Base-by-base conservation (phyloP, 1,140 invertebrate species). In the Hyles vespertilio region DNA sequence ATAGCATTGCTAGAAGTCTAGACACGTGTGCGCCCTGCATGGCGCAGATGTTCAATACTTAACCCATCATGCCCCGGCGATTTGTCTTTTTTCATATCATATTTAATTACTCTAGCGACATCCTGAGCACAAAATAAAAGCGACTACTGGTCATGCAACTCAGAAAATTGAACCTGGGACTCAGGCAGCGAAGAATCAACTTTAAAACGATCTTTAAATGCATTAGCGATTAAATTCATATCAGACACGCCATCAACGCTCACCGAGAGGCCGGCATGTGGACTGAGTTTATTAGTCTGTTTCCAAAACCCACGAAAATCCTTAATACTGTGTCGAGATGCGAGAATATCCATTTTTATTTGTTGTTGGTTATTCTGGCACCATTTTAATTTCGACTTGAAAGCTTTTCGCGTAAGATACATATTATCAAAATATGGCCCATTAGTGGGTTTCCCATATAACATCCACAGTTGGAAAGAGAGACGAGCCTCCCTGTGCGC, bases 331-430 rank as follows among this genome's bases (percentile, higher is more conserved):
- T 58, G 56, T 9, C 58, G 2, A 3, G 3, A 11, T 7, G 61
- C 61, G 3, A 63, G 36, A n/a, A n/a, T n/a, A n/a, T n/a, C n/a
- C n/a, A n/a, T n/a, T 45, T 47, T n/a, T 45, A 59, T 56, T 43
- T 63, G 56, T 5, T 63, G 49, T 32, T 58, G 48, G 5, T n/a
- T n/a, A n/a, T n/a, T n/a, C n/a, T n/a, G n/a, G n/a, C n/a, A n/a
- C n/a, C n/a, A n/a, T n/a, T n/a, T 64, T 34, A 64, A 48, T 40
- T 33, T 46, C 1, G 48, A 49, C 51, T 61, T 61, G 44, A 65
- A 65, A 40, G 51, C 6, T 32, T 36, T 58, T 34, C 59, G 34
- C 32, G 44, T 53, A 6, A 48, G 7, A 9, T n/a, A 34, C 64
- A 66, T 61, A 45, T 49, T n/a, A 32, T 52, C 33, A 56, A 58